Base-by-base conservation (phyloP, 2,113 vertebrate species). In the Peromyscus maniculatus region DNA sequence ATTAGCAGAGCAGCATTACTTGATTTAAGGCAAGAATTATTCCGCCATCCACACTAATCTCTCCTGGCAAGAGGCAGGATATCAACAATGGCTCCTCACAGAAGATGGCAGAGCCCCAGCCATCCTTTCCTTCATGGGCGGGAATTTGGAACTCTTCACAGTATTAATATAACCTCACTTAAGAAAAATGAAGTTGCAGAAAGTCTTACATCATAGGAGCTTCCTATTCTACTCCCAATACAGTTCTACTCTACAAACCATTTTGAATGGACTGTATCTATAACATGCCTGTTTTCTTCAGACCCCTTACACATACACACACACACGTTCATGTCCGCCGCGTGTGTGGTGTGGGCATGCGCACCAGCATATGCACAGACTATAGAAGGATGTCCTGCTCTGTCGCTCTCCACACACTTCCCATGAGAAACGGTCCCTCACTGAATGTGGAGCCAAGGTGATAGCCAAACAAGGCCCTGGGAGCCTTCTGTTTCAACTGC, bases 1-100 rank as follows among this genome's bases (percentile, higher is more conserved):
- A 97, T 96, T 97, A 96, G 97, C 95, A 97, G 79, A 93, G 94
- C 74, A 96, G 96, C 95, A 96, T 97, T 95, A 93, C 93, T 97
- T 72, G 90, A 92, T 94, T 97, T 98, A 97, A 95, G 91, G 82
- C 95, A 94, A 94, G 96, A 96, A 95, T 96, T 94, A 97, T 97
- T 96, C 90, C 24, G 21, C 94, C 94, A 89, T 96, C 87, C 62
- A 33, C 64, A 93, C 93, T 97, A 97, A 98, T 97, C 94, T 96
- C 87, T 80, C 89, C 94, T 95, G 95, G 97, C 67, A 94, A 96
- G 90, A 97, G 46, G 89, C 93, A 94, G 91, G 91, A 91, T 72
- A 43, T 87, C 78, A 74, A 74, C 91, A 43, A 31, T 36, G 79
- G 83, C 90, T 43, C 89, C 87, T 92, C 93, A 93, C 62, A 87